phyloP scores from a whole-genome alignment of 2,113 vertebrate species.

The Myotis yumanensis region DNA sequence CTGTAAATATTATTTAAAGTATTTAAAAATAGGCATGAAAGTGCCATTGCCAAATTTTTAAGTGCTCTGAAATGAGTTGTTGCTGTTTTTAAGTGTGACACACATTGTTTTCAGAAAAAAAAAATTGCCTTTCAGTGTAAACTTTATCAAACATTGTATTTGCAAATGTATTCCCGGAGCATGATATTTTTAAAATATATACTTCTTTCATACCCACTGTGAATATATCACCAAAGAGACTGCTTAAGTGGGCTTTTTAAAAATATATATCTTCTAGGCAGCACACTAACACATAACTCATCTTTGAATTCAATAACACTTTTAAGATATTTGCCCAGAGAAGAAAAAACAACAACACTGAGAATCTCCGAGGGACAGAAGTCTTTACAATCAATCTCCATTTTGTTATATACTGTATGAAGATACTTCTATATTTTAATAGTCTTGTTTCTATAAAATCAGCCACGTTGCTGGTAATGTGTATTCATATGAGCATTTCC shows the following conservation, averaged over 20 bases:
- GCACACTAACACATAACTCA: background rate
- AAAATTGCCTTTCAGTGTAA: background rate
- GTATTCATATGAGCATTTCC: background rate
- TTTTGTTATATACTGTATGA: background rate
- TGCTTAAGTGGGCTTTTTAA: background rate
- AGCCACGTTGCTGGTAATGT: background rate
- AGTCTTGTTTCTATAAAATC: slow-evolving; percentile 25
- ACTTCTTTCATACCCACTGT: background rate
- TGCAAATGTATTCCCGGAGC: slow-evolving; percentile 24
- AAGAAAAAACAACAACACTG: background rate
- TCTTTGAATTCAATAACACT: slow-evolving; percentile 6
- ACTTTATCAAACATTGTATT: background rate
- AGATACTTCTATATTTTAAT: background rate
- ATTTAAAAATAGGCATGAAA: slow-evolving; percentile 13
- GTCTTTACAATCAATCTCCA: slow-evolving; percentile 10
- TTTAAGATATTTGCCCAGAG: slow-evolving; percentile 39
- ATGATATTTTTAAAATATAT: background rate
- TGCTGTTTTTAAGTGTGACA: background rate
- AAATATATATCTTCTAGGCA: background rate
- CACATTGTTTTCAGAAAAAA: background rate
- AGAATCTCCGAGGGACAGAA: slow-evolving; percentile 7
- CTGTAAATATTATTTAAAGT: slow-evolving; percentile 15
- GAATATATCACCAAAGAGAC: slow-evolving; percentile 40
- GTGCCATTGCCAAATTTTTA: background rate
- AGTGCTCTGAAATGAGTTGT: background rate